phyloP scores from a whole-genome alignment of 2,797 vertebrate genomes.

The Pipistrellus pipistrellus region DNA sequence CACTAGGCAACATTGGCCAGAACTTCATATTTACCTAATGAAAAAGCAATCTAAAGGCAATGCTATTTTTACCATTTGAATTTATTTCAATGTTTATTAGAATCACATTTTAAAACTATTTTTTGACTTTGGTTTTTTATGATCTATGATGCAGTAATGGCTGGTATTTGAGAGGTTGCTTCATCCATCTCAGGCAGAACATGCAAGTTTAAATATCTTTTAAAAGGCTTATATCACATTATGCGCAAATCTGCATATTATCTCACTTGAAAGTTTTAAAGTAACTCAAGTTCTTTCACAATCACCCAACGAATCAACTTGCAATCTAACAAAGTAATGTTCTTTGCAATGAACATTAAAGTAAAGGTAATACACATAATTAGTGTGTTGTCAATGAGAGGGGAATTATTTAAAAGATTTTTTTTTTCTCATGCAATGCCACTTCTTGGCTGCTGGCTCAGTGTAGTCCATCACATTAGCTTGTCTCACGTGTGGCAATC shows the following conservation, averaged over 20 bases:
- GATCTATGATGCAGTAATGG: slow-evolving; percentile 83
- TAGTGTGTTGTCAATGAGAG: neutral
- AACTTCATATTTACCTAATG: neutral
- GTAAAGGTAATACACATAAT: slow-evolving; percentile 18
- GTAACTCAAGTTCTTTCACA: slow-evolving; percentile 2
- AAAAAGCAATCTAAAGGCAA: neutral
- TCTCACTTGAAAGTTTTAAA: neutral
- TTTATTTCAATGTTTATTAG: slow-evolving; percentile 78
- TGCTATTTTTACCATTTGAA: slow-evolving; percentile 43
- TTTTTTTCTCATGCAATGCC: neutral
- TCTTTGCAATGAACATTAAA: slow-evolving; percentile 14
- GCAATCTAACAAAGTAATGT: neutral
- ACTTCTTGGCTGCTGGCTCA: slow-evolving; percentile 22
- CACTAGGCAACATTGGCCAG: no score
- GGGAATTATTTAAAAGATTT: slow-evolving; percentile 8
- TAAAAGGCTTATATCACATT: neutral
- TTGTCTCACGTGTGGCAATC: slow-evolving; percentile 29
- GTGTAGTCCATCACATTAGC: neutral
- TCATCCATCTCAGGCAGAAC: slow-evolving; percentile 82
- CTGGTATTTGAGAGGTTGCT: slow-evolving; percentile 84
- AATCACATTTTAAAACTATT: slow-evolving; percentile 82
- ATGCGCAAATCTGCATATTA: neutral
- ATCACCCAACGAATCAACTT: neutral
- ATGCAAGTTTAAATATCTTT: slow-evolving; percentile 84
- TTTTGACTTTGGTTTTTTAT: slow-evolving; percentile 81